A percentile compares a stretch with the other conserved stretches of the same genome.
These are phyloP conservation scores for Terrapene triunguis DNA, from an alignment of 2,113 vertebrate genomes.

Conservation along the genomic window DNA sequence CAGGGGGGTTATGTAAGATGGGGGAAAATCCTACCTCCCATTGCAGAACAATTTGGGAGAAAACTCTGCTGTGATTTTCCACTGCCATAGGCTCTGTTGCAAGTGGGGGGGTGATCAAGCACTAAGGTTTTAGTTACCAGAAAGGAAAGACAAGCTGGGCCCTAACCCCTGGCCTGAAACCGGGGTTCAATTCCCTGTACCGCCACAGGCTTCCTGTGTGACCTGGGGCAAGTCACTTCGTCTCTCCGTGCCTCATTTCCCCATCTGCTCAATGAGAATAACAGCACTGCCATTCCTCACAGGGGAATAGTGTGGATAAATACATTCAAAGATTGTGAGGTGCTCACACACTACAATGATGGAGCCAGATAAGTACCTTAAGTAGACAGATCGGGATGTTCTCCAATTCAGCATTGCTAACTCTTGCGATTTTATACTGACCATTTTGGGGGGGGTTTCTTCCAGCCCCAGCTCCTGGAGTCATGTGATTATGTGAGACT, in stretches of 20 bases:
- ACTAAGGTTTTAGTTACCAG: too few relatives aligned
- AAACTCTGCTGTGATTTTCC: too few relatives aligned
- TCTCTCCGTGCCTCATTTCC: not conserved
- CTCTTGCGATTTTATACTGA: not conserved
- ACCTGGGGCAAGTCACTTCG: not conserved
- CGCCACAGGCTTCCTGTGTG: too few relatives aligned
- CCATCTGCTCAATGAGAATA: not conserved
- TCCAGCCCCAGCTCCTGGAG: not conserved
- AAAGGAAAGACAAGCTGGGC: too few relatives aligned
- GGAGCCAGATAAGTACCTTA: not conserved
- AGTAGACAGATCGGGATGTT: not conserved
- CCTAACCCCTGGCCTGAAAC: too few relatives aligned
- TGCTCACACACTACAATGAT: not conserved
- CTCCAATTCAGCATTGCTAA: not conserved
- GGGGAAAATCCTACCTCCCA: not conserved
- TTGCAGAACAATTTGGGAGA: too few relatives aligned
- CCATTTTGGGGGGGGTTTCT: not conserved
- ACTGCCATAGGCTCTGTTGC: too few relatives aligned
- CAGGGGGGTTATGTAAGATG: not conserved
- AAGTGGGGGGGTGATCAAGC: too few relatives aligned
- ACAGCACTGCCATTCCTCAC: too few relatives aligned
- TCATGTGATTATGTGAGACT: rapidly evolving
- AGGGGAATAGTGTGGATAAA: too few relatives aligned
- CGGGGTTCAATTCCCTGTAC: too few relatives aligned
- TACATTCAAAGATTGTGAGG: not conserved